Conservation (phyloP, 2,888 invertebrate genomes). For the Caenorhabditis doughertyi region DNA sequence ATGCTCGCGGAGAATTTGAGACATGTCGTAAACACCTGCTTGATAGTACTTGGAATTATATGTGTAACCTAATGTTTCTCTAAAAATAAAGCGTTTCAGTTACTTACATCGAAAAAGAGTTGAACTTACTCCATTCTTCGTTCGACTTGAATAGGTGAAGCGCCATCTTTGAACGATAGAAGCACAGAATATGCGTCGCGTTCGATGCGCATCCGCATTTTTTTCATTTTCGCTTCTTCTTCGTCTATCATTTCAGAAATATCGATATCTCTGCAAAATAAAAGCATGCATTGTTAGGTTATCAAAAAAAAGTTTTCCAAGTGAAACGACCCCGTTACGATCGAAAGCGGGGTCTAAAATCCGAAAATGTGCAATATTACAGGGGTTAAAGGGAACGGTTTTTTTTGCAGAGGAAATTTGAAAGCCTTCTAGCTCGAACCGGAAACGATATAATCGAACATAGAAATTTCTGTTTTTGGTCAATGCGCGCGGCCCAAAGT, state of each 20-base stretch:
- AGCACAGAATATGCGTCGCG: constrained; percentile 41
- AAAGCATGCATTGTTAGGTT: too few species aligned
- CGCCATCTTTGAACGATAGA: constrained; percentile 48
- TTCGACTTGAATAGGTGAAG: constrained; percentile 30
- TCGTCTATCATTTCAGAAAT: constrained; percentile 16
- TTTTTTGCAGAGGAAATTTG: too few species aligned
- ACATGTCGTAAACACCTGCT: constrained; percentile 48
- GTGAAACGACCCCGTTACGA: too few species aligned
- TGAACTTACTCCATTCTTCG: constrained; percentile 38
- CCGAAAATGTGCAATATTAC: too few species aligned
- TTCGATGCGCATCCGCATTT: constrained; percentile 41
- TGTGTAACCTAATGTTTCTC: constrained; percentile 48
- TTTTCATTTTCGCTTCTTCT: constrained; percentile 12
- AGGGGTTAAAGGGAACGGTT: too few species aligned
- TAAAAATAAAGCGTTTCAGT: constrained; percentile 18
- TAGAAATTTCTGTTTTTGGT: too few species aligned
- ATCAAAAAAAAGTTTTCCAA: too few species aligned
- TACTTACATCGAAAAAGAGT: background rate
- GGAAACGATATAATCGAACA: too few species aligned
- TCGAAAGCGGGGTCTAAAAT: too few species aligned
- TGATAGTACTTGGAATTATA: constrained; percentile 41
- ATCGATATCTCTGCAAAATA: background rate
- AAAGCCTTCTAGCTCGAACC: too few species aligned
- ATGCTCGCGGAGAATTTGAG: constrained; percentile 33
- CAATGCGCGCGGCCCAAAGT: too few species aligned